These are phyloP conservation scores for Tokudaia tokunoshimensis DNA, from an alignment of 2,797 vertebrate species.

Conservation along the genomic window DNA sequence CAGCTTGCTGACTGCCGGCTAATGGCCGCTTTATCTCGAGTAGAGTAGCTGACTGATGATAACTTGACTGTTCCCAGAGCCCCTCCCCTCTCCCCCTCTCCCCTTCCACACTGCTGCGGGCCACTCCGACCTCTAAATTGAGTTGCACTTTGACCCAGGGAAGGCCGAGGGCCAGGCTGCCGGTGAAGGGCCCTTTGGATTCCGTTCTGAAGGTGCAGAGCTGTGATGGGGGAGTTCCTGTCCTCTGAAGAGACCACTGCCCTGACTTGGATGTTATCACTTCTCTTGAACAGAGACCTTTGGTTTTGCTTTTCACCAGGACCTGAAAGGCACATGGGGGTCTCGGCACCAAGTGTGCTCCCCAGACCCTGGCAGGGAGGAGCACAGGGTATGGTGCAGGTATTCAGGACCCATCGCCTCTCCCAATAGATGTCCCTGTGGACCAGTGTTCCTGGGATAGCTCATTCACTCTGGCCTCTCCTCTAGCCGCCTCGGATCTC, in stretches of 20 bases:
- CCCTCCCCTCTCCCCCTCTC: accelerated
- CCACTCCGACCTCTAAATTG: not conserved
- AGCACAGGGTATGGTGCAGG: not conserved
- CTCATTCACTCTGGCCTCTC: not conserved
- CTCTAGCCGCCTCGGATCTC: not conserved
- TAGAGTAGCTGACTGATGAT: not conserved
- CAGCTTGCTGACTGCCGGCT: not conserved
- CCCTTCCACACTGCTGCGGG: not conserved
- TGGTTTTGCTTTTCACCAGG: not conserved
- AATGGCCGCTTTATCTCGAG: not conserved
- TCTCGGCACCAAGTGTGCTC: not conserved
- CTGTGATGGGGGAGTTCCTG: not conserved
- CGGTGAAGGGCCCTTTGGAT: not conserved
- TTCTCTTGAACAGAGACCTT: not conserved
- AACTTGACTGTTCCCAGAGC: not conserved
- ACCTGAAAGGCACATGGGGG: not conserved
- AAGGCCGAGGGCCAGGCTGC: not conserved
- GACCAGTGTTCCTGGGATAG: not conserved
- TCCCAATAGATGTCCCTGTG: not conserved
- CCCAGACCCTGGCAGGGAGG: no score
- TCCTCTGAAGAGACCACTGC: not conserved
- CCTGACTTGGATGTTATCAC: not conserved
- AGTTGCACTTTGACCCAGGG: not conserved
- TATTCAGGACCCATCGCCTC: no score
- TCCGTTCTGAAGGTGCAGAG: not conserved